Percentiles rank a stretch among this genome's conserved stretches.
Evolutionary conservation across 2,797 vertebrate genomes (phyloP).

Genomic region (Acrocephalus scirpaceus): DNA sequence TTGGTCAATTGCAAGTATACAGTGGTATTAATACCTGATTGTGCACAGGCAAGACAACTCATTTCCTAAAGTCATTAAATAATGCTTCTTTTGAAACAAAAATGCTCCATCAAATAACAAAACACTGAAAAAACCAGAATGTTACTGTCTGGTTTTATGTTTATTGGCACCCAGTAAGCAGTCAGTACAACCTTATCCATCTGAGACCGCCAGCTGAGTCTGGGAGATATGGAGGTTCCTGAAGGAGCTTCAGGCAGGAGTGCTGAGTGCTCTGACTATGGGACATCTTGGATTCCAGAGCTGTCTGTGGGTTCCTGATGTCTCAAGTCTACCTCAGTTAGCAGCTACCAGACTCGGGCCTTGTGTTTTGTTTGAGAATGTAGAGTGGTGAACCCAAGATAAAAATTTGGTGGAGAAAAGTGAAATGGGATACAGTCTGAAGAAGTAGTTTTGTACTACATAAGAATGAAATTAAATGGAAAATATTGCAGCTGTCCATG

Average conservation of each 20-base stretch:
- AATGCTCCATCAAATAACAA: neutral
- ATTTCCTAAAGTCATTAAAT: neutral
- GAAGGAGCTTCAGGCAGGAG: neutral
- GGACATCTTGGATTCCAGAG: neutral
- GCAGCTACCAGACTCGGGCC: neutral
- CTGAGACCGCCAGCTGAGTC: neutral
- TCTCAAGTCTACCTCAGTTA: neutral
- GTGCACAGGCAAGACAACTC: neutral
- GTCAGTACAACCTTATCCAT: neutral
- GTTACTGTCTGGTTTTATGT: neutral
- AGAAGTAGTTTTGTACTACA: neutral
- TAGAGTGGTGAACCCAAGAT: neutral
- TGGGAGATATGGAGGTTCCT: neutral
- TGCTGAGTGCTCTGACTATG: neutral
- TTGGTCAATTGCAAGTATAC: neutral
- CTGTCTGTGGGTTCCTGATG: neutral
- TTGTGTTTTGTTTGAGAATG: neutral
- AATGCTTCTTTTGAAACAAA: neutral
- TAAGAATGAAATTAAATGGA: neutral
- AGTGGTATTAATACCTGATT: neutral
- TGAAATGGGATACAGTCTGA: neutral
- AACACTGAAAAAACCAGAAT: neutral
- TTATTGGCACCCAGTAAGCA: neutral
- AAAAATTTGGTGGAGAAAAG: neutral
- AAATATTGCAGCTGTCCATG: neutral